Percentiles rank a stretch among this genome's conserved stretches.
These are phyloP conservation scores for Amphiprion percula DNA, from an alignment of 2,113 vertebrate species.

Conservation along the genomic window DNA sequence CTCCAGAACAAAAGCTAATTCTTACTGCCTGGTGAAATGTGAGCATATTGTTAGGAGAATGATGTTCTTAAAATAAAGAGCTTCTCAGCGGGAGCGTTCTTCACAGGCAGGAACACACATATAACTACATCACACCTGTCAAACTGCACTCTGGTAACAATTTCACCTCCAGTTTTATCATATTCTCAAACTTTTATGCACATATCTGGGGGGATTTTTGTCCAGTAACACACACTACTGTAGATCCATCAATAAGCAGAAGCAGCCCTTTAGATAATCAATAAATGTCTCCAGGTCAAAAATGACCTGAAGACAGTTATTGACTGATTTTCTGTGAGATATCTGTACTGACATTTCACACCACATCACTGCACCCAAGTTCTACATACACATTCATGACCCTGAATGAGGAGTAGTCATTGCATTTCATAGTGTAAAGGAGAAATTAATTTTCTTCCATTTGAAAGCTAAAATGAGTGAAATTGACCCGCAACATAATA, in stretches of 20 bases:
- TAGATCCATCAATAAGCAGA: conserved; percentile 44
- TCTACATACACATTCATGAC: conserved; percentile 22
- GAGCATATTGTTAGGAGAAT: conserved; percentile 6
- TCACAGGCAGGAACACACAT: not conserved
- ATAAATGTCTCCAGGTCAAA: conserved; percentile 57
- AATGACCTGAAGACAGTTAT: conserved; percentile 42
- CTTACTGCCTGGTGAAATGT: not conserved
- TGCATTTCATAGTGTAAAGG: conserved; percentile 27
- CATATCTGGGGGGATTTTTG: conserved; percentile 8
- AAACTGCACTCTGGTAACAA: not conserved
- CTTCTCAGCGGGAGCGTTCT: not conserved
- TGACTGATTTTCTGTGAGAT: conserved; percentile 31
- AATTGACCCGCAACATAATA: conserved; percentile 54
- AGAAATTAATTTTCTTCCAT: conserved; percentile 50
- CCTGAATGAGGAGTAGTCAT: conserved; percentile 6
- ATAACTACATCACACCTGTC: not conserved
- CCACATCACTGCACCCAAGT: conserved; percentile 2
- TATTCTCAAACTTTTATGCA: conserved; percentile 4
- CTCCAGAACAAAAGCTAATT: conserved; percentile 1
- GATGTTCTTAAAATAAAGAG: not conserved
- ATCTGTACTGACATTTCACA: conserved; percentile 39
- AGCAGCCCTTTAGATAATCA: conserved; percentile 54
- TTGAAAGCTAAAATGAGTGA: conserved; percentile 31
- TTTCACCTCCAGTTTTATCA: conserved; percentile 15
- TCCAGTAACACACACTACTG: not conserved